Evolutionary conservation across 2,888 invertebrate genomes (phyloP).

Genomic region (Stenodera caucasica): DNA sequence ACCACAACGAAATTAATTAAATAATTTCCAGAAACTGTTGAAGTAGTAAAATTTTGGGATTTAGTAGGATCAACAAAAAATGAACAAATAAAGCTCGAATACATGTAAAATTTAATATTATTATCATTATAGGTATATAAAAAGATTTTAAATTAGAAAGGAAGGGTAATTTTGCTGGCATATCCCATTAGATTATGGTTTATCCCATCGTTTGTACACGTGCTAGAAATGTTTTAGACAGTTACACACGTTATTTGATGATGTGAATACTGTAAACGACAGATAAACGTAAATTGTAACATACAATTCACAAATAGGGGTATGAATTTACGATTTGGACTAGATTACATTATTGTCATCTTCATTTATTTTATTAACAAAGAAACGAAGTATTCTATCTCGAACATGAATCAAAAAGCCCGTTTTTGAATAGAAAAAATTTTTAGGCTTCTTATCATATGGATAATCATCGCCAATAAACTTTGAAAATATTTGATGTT

Average conservation of each 20-base stretch:
- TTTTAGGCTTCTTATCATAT: too few relatives aligned
- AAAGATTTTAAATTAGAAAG: neutral
- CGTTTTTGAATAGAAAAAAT: too few relatives aligned
- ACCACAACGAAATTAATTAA: too few relatives aligned
- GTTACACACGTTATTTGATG: neutral
- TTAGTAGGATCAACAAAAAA: neutral
- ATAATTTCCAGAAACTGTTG: too few relatives aligned
- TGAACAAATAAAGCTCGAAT: neutral
- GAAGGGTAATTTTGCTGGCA: neutral
- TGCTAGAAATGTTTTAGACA: neutral
- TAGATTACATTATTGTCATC: too few relatives aligned
- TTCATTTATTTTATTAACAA: too few relatives aligned
- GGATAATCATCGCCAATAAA: too few relatives aligned
- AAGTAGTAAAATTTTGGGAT: too few relatives aligned
- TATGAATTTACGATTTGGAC: neutral
- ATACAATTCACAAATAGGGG: neutral
- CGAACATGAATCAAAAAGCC: too few relatives aligned
- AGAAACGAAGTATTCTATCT: too few relatives aligned
- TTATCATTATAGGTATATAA: neutral
- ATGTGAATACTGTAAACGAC: neutral
- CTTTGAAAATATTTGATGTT: too few relatives aligned
- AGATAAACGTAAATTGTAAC: neutral
- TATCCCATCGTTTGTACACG: neutral
- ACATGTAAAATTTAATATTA: neutral
- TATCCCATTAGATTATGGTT: neutral